phyloP scores from a whole-genome alignment of 2,113 vertebrate species.

The Bothrops jararaca region DNA sequence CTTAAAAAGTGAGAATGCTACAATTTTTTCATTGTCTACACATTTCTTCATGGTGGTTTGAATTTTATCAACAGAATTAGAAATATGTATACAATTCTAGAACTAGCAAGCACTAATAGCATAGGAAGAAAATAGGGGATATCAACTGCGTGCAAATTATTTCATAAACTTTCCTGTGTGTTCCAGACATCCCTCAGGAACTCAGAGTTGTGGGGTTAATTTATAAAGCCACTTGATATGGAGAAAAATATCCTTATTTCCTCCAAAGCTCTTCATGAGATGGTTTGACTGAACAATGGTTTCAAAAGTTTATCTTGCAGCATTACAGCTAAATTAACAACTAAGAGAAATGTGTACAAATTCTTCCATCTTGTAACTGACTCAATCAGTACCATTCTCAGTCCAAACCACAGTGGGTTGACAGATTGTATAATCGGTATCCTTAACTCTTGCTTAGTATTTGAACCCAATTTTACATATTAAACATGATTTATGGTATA shows the following conservation, averaged over 20 bases:
- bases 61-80: neutral
- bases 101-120: neutral
- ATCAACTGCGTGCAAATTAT: neutral
- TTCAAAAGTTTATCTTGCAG: neutral
- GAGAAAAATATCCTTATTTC: neutral
- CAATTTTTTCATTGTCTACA: neutral
- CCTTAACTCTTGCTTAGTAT: neutral
- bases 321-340: neutral
- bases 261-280: neutral
- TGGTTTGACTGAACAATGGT: neutral
- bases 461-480: neutral
- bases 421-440: neutral
- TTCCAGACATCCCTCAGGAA: neutral
- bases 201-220: neutral
- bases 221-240: neutral
- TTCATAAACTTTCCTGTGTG: neutral
- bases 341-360: neutral
- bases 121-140: neutral
- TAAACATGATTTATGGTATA: neutral
- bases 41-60: neutral
- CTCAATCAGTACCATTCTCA: neutral
- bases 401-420: neutral
- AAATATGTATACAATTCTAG: neutral
- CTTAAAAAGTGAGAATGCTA: neutral
- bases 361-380: neutral